These are phyloP conservation scores for Cariama cristata DNA, from an alignment of 2,113 vertebrate genomes.

Conservation along the genomic window DNA sequence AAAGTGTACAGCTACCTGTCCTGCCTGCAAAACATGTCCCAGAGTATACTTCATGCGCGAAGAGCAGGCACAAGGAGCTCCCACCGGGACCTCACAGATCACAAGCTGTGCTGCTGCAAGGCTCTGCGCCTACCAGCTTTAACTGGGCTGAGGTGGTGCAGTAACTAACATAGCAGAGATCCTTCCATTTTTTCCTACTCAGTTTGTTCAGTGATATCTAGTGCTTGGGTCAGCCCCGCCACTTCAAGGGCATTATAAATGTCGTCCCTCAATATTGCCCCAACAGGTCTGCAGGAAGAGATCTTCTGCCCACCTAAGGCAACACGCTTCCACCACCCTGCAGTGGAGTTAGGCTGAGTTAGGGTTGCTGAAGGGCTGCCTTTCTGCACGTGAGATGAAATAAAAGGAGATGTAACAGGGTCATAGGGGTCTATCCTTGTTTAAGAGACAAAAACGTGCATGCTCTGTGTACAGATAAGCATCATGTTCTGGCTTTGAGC, in stretches of 20 bases:
- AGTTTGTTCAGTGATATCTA: not conserved
- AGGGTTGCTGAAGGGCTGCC: not conserved
- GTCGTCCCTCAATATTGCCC: not conserved
- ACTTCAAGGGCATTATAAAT: not conserved
- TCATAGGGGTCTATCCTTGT: not conserved
- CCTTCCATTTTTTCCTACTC: not conserved
- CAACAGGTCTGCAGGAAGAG: not conserved
- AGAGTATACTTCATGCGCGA: accelerated
- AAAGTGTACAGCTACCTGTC: not conserved
- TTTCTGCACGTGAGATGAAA: not conserved
- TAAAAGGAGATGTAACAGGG: not conserved
- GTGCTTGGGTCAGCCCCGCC: not conserved
- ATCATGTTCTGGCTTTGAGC: not conserved
- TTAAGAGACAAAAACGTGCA: not conserved
- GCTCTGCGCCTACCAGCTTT: not conserved
- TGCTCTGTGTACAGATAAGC: not conserved
- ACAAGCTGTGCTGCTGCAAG: not conserved
- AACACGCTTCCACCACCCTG: not conserved
- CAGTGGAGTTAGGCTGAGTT: accelerated
- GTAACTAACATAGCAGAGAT: not conserved
- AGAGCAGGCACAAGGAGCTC: not conserved
- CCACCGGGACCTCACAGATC: not conserved
- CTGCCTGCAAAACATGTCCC: not conserved
- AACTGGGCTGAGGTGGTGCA: not conserved
- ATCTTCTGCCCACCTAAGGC: not conserved